These are phyloP conservation scores for Leucosticte australis DNA, from an alignment of 2,113 vertebrate genomes.

Conservation along the genomic window DNA sequence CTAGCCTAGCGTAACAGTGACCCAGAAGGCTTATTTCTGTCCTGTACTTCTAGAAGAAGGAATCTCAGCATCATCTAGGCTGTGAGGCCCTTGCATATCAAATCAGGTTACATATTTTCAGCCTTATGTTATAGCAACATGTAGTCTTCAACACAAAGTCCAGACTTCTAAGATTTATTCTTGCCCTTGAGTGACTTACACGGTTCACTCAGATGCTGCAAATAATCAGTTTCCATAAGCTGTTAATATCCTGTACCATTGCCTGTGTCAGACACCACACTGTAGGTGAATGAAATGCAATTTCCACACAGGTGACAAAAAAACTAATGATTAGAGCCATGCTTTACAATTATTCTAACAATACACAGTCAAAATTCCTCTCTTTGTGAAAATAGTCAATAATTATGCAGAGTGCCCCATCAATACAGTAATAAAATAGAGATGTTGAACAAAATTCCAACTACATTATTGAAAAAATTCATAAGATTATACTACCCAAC, in stretches of 20 bases:
- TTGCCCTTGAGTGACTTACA: background rate
- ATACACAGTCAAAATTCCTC: background rate
- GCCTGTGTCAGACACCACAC: background rate
- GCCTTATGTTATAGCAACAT: background rate
- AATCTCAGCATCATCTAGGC: background rate
- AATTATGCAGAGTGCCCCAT: background rate
- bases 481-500: background rate
- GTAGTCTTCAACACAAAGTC: background rate
- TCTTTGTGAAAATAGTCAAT: background rate
- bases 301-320: background rate
- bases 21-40: background rate
- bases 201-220: background rate
- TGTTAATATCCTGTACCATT: background rate
- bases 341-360: background rate
- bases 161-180: background rate
- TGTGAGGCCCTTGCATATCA: background rate
- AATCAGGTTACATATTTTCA: background rate
- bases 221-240: background rate
- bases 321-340: background rate
- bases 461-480: background rate
- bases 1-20: accelerated
- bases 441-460: background rate
- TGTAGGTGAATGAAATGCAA: background rate
- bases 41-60: background rate
- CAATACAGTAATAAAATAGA: background rate